A percentile compares a stretch with the other conserved stretches of the same genome.
Conservation (phyloP, 2,797 vertebrate genomes). For the Alectoris magna region DNA sequence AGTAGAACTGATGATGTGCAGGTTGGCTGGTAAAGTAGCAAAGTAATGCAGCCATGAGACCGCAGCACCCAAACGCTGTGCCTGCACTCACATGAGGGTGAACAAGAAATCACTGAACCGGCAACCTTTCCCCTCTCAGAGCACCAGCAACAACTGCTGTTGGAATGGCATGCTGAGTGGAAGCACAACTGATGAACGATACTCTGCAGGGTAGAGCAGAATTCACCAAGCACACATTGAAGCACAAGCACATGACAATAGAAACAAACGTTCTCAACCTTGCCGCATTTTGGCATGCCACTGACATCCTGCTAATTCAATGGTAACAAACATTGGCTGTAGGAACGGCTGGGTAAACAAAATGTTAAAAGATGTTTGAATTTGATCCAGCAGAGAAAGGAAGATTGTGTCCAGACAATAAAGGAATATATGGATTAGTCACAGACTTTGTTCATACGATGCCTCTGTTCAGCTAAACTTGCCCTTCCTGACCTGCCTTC, state of each 20-base stretch:
- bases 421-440: constrained; percentile 19
- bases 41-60: accelerated
- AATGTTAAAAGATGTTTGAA: constrained; percentile 19
- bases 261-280: not conserved
- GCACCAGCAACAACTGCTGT: not conserved
- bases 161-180: not conserved
- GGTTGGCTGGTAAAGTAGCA: not conserved
- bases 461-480: constrained; percentile 19
- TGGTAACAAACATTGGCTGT: not conserved
- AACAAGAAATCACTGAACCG: not conserved
- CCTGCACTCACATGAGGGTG: not conserved
- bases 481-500: constrained; percentile 44
- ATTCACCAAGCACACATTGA: not conserved
- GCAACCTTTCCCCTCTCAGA: no score
- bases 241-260: not conserved
- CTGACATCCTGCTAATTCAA: not conserved
- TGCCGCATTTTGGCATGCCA: not conserved
- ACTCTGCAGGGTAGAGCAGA: not conserved
- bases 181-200: accelerated
- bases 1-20: accelerated
- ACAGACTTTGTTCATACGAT: not conserved
- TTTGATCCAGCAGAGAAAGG: not conserved
- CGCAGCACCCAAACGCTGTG: not conserved
- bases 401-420: not conserved
- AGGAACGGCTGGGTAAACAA: constrained; percentile 2